These are phyloP conservation scores for Meloe dianella DNA, from an alignment of 2,888 invertebrate species.

Conservation along the genomic window DNA sequence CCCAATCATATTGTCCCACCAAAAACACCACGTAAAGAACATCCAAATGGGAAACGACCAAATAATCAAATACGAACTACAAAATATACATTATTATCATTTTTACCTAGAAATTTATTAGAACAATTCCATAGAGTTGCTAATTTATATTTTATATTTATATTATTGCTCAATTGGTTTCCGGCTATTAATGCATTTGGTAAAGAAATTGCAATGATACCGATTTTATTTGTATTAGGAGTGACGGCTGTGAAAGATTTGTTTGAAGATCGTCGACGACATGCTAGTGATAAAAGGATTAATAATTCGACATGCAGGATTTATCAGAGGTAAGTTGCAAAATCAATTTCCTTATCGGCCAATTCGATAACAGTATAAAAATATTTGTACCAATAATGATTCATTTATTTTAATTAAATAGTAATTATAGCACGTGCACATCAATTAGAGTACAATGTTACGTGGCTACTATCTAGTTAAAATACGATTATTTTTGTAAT, in stretches of 20 bases:
- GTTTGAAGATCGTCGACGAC: conserved; percentile 90
- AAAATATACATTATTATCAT: conserved; percentile 92
- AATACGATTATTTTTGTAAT: too few relatives aligned
- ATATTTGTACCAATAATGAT: too few relatives aligned
- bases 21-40: conserved; percentile 78
- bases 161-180: conserved; percentile 95
- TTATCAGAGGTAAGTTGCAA: conserved; percentile 78
- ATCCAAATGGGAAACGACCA: conserved; percentile 82
- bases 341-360: too few relatives aligned
- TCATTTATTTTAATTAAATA: too few relatives aligned
- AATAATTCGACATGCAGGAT: conserved; percentile 93
- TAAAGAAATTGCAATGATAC: conserved; percentile 94
- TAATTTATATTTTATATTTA: conserved; percentile 96
- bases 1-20: conserved; percentile 87
- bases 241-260: conserved; percentile 95
- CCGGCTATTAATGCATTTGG: conserved; percentile 94
- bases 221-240: conserved; percentile 91
- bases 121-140: conserved; percentile 98
- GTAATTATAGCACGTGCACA: too few relatives aligned
- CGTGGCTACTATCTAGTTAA: too few relatives aligned
- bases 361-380: too few relatives aligned
- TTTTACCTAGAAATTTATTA: conserved; percentile 93
- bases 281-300: conserved; percentile 90
- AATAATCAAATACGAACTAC: conserved; percentile 91
- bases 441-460: too few relatives aligned